A percentile compares a stretch with the other conserved stretches of the same genome.
Evolutionary conservation across 2,113 vertebrate species (phyloP).

Genomic region (Ammospiza nelsoni): DNA sequence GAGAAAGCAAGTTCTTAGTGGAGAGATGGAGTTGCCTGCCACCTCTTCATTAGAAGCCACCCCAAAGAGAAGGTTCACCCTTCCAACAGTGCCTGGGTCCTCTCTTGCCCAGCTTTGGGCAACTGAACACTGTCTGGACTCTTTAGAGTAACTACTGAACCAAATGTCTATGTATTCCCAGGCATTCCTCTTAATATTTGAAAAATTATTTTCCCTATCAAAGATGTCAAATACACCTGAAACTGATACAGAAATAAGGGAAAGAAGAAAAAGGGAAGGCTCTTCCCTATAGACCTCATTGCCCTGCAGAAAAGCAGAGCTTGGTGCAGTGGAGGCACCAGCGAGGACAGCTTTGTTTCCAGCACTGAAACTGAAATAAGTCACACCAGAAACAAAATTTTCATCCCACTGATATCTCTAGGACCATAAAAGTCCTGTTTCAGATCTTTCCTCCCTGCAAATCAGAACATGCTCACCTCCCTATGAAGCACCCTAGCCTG

Average conservation of each 20-base stretch:
- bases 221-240: background rate
- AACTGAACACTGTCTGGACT: background rate
- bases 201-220: background rate
- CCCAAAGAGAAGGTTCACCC: background rate
- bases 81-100: background rate
- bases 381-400: background rate
- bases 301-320: background rate
- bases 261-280: background rate
- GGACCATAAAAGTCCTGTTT: background rate
- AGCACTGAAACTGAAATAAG: background rate
- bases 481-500: background rate
- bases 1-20: background rate
- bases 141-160: background rate
- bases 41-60: background rate
- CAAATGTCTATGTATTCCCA: background rate
- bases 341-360: background rate
- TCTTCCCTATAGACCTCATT: background rate
- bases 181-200: background rate
- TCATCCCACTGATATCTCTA: background rate
- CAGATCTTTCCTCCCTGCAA: background rate
- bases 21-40: background rate
- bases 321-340: rapidly evolving
- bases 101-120: background rate
- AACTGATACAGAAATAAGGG: background rate
- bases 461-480: background rate